These are phyloP conservation scores for Siderastrea siderea DNA, from an alignment of 92 coral and sea anemone species.

Conservation along the genomic window DNA sequence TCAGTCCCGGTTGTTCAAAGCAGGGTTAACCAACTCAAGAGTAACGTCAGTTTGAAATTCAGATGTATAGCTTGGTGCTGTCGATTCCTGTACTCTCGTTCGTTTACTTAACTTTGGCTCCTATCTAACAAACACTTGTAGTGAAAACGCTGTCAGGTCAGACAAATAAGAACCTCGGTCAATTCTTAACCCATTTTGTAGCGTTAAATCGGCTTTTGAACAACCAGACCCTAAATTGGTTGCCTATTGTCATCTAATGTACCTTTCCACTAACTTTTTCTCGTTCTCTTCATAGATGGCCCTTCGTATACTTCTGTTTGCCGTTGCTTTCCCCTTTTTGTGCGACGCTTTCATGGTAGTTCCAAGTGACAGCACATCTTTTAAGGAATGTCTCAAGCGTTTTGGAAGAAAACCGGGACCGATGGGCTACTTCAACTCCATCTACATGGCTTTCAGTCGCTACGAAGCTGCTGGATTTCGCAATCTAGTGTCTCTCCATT, in stretches of 20 bases:
- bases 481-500: slow-evolving; percentile 10
- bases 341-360: background rate
- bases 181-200: too few relatives aligned
- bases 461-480: slow-evolving; percentile 8
- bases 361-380: background rate
- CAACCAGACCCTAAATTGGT: too few relatives aligned
- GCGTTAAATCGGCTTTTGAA: too few relatives aligned
- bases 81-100: too few relatives aligned
- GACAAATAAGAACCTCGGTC: too few relatives aligned
- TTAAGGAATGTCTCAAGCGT: background rate
- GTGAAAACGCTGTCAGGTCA: too few relatives aligned
- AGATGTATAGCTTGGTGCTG: too few relatives aligned
- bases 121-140: too few relatives aligned
- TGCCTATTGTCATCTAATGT: background rate
- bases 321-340: background rate
- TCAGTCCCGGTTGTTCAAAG: too few relatives aligned
- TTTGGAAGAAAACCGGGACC: slow-evolving; percentile 25
- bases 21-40: too few relatives aligned
- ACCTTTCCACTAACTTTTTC: background rate
- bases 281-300: background rate
- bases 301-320: slow-evolving; percentile 5
- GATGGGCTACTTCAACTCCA: slow-evolving; percentile 37
- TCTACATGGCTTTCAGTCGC: slow-evolving; percentile 53
- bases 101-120: too few relatives aligned
- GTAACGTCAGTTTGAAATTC: too few relatives aligned